Evolutionary conservation across 2,888 invertebrate species (phyloP), one percentile per base, ranked within the genome.

Genomic region (Lagria hirta): DNA sequence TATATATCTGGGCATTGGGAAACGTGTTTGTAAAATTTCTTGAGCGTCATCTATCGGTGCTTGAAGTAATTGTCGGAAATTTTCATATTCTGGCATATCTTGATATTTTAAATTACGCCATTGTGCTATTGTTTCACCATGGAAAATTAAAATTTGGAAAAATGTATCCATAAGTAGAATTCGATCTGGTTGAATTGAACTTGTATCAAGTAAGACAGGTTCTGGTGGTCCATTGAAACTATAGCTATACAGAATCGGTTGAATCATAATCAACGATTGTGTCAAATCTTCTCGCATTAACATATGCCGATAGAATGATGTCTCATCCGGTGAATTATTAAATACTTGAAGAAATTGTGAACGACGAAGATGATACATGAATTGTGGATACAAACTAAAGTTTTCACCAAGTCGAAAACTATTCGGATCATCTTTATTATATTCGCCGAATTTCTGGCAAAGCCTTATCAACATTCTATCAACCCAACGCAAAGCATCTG

Each of bases 361-460:
- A 55, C 99, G 82, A 24, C 99, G 81, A 62, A 99, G 75, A 69
- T 99, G 99, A 73, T 98, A 99, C 97, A 99, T 98, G 73, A 99
- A 99, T 74, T 99, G 99, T 24, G 99, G 99, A 75, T 97, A 99
- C 43, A 99, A 76, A 45, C 94, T 93, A 75, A 99, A 99, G 75
- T 96, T 97, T 68, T 97, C 97, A 2, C 90, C 85, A 46, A 99
- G 81, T 33, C 96, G 81, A 77, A 99, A 99, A 55, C 95, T 94
- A 68, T 88, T 90, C 8, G 96, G 94, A 73, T 98, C 96, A 67
- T 99, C 98, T 68, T 97, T 97, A 61, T 86, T 85, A 71, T 95
- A 99, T 68, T 99, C 97, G 38, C 98, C 99, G 75, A 99, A 99
- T 74, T 97, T 97, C 73, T 99, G 99, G 70, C 99, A 99, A 89